These are phyloP conservation scores for Idaea biselata DNA, from an alignment of 2,888 invertebrate genomes.

Conservation along the genomic window DNA sequence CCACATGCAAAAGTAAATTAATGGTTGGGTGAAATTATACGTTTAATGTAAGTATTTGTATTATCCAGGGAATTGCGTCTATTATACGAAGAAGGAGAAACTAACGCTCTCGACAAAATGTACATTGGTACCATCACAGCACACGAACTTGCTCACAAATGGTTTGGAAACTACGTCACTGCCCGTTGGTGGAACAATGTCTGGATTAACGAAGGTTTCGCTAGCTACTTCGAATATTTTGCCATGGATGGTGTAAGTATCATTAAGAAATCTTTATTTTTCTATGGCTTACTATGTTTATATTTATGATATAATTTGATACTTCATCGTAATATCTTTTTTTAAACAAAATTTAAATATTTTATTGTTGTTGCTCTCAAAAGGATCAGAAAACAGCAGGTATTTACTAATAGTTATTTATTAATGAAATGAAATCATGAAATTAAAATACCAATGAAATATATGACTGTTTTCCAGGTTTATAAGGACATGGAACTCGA, in stretches of 20 bases:
- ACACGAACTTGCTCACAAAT: slow-evolving; percentile 85
- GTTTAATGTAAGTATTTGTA: background rate
- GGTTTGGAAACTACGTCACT: slow-evolving; percentile 89
- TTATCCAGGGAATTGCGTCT: slow-evolving; percentile 63
- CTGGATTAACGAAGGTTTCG: slow-evolving; percentile 89
- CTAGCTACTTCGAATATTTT: slow-evolving; percentile 85
- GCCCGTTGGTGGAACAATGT: slow-evolving; percentile 86
- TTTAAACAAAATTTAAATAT: background rate
- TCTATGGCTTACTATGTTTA: slow-evolving; percentile 3
- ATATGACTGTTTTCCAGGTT: slow-evolving; percentile 38
- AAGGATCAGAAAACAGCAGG: background rate
- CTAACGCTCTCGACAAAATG: slow-evolving; percentile 62
- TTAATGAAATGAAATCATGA: background rate
- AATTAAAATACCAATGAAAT: background rate
- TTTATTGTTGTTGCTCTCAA: background rate
- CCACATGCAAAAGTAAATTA: background rate
- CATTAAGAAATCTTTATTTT: background rate
- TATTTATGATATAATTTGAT: background rate
- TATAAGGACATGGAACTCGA: slow-evolving; percentile 77
- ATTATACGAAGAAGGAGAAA: slow-evolving; percentile 64
- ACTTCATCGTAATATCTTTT: background rate
- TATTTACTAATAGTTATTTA: background rate
- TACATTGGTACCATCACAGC: slow-evolving; percentile 76
- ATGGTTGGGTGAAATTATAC: background rate
- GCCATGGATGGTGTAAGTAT: slow-evolving; percentile 68